These are phyloP conservation scores for Gulo gulo DNA, from an alignment of 2,113 vertebrate species.

Conservation along the genomic window DNA sequence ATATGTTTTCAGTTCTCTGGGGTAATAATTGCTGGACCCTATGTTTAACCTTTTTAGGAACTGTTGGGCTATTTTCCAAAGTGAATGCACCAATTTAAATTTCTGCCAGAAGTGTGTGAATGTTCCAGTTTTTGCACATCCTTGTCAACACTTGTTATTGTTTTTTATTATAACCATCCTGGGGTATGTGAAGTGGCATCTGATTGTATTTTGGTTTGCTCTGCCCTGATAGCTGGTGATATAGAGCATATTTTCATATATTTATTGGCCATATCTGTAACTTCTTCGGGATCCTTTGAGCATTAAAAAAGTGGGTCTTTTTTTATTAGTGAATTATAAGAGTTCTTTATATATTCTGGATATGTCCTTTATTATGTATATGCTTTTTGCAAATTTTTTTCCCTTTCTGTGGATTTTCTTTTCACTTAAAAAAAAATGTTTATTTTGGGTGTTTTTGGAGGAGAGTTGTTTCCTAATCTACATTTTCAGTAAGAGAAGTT, in stretches of 20 bases:
- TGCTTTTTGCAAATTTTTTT: not conserved
- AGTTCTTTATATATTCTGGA: not conserved
- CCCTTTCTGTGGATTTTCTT: not conserved
- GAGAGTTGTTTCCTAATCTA: not conserved
- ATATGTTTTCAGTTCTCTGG: not conserved
- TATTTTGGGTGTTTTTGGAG: not conserved
- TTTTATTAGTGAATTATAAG: not conserved
- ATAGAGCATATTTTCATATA: not conserved
- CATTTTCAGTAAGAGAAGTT: not conserved
- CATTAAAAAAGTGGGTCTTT: not conserved
- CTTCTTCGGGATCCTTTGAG: not conserved
- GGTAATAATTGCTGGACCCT: not conserved
- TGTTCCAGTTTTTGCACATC: not conserved
- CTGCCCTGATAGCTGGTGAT: not conserved
- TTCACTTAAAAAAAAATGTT: not conserved
- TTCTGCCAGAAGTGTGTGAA: not conserved
- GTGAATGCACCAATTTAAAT: not conserved
- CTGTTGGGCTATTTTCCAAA: not conserved
- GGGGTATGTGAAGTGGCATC: not conserved
- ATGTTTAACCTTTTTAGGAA: not conserved
- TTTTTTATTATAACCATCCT: not conserved
- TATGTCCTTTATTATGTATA: not conserved
- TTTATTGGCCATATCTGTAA: not conserved
- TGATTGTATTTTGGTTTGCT: not conserved
- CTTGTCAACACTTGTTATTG: not conserved